Conservation (phyloP, 2,797 vertebrate species). For the Cetoscarus ocellatus region DNA sequence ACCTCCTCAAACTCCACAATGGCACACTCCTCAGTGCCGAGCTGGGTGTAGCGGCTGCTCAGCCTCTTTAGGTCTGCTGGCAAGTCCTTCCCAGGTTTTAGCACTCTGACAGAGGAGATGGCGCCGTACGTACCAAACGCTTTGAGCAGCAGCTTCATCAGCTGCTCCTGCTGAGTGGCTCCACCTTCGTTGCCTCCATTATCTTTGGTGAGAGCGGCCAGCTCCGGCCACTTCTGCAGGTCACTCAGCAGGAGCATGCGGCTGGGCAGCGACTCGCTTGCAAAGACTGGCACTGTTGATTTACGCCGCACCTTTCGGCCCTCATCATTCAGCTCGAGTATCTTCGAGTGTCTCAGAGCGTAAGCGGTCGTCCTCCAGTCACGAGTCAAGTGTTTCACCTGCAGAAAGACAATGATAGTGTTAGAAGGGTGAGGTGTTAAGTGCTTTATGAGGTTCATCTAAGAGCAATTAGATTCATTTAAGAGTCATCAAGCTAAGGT, state of each 20-base stretch:
- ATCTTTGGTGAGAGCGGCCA: conserved; percentile 82
- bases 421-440: conserved; percentile 31
- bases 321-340: conserved; percentile 94
- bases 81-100: conserved; percentile 94
- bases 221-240: conserved; percentile 88
- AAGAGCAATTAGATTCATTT: neutral
- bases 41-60: conserved; percentile 91
- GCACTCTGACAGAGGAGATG: conserved; percentile 93
- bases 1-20: conserved; percentile 98
- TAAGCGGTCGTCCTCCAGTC: conserved; percentile 98
- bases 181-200: conserved; percentile 80
- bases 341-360: conserved; percentile 90
- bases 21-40: conserved; percentile 93
- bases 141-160: conserved; percentile 95
- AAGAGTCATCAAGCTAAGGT: neutral
- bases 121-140: conserved; percentile 91
- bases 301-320: conserved; percentile 93
- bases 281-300: conserved; percentile 91
- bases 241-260: conserved; percentile 96
- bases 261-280: conserved; percentile 94
- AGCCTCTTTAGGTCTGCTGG: conserved; percentile 93
- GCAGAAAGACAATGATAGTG: conserved; percentile 37
- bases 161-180: conserved; percentile 88
- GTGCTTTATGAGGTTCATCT: neutral
- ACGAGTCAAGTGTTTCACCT: conserved; percentile 97